Percentiles rank a stretch among this genome's conserved stretches.
Evolutionary conservation across 2,888 invertebrate genomes (phyloP).

Genomic region (Leptinotarsa haldemani): DNA sequence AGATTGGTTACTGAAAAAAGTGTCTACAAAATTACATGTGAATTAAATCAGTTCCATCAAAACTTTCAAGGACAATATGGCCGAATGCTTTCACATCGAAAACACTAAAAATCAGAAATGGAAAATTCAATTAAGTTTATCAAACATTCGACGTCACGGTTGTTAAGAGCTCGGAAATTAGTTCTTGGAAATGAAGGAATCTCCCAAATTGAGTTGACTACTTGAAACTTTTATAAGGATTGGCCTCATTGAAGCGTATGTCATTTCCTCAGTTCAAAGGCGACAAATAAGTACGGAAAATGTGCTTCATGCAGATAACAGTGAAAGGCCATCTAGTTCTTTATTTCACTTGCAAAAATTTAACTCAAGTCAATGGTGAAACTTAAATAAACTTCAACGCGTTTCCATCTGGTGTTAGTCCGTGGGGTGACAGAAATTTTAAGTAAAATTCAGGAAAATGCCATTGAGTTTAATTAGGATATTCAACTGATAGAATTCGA

Average conservation of each 20-base stretch:
- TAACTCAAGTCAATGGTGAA: slow-evolving; percentile 53
- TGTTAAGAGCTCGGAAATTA: slow-evolving; percentile 20
- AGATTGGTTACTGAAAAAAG: no score
- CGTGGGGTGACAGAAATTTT: neutral
- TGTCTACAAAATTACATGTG: neutral
- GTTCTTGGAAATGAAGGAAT: slow-evolving; percentile 24
- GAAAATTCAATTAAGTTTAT: slow-evolving; percentile 26
- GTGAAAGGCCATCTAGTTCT: slow-evolving; percentile 58
- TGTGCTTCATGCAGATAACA: slow-evolving; percentile 59
- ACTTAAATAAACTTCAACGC: slow-evolving; percentile 49
- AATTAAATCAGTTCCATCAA: neutral
- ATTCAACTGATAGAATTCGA: no score
- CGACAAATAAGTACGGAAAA: slow-evolving; percentile 58
- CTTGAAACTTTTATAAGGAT: slow-evolving; percentile 14
- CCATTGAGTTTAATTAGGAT: no score
- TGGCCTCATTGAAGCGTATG: slow-evolving; percentile 44
- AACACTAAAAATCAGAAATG: slow-evolving; percentile 18
- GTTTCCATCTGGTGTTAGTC: neutral
- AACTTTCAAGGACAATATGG: slow-evolving; percentile 11
- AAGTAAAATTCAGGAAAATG: no score
- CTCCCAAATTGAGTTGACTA: slow-evolving; percentile 14
- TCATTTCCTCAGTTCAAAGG: slow-evolving; percentile 51
- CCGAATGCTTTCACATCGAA: neutral
- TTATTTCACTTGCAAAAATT: slow-evolving; percentile 62
- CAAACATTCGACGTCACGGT: slow-evolving; percentile 20